Base-by-base conservation (phyloP, 2,113 vertebrate genomes). In the Dendropsophus ebraccatus region DNA sequence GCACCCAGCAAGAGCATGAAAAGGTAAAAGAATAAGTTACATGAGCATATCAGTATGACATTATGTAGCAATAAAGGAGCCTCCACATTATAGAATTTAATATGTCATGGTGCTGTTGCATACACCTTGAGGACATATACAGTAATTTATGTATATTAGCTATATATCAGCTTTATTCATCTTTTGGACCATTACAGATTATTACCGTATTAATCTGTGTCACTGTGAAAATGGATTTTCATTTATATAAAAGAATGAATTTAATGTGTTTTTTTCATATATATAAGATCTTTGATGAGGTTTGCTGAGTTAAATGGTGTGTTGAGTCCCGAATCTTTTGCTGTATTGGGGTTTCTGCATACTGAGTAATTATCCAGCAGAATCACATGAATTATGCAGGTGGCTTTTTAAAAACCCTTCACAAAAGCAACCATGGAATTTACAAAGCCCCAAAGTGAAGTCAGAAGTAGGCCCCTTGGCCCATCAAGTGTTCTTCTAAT, bases 181-280 rank as follows among this genome's bases (percentile, higher is more conserved):
- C 35, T n/a, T 8, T 35, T 47, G 58, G 13, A 65, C 17, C n/a
- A n/a, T 79, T 58, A 58, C 52, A 81, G 3, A 41, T 65, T 62
- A 47, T n/a, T n/a, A n/a, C n/a, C n/a, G n/a, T n/a, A n/a, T n/a
- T 62, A 60, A 45, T 80, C 54, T 28, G 56, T 62, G 54, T 62
- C 77, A 60, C 14, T 41, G 58, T 28, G 77, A 23, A 58, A 45
- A 62, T 35, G 30, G 32, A 56, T 41, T 23, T 60, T 80, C n/a
- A 17, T 41, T 32, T 7, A 19, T 1, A 23, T 45, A 60, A 60
- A 80, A 62, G 16, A 30, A 78, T 32, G 54, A 7, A 37, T 60
- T 76, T 23, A 56, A 79, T 12, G 12, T 37, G 30, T 37, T 37
- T 58, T 37, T 37, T 35, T 17, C n/a, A n/a, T 19, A 79, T 12